Base-by-base conservation (phyloP, 2,888 invertebrate genomes). In the Capitulum mitella region DNA sequence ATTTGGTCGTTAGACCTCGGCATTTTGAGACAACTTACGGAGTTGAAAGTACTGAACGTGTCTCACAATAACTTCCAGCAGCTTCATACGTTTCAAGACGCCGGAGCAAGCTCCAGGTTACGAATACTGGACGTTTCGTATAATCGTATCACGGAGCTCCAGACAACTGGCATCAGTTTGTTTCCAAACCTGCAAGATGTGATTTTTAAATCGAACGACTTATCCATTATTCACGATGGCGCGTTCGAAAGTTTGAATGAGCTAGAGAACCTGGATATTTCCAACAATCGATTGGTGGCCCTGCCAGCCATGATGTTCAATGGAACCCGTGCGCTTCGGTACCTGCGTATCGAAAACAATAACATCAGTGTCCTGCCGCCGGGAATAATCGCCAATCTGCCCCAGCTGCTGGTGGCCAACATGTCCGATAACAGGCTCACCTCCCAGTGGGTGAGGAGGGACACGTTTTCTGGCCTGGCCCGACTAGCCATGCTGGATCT, bases 301-400 rank as follows among this genome's bases (percentile, higher is more conserved):
- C 86, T 97, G 84, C 95, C 96, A 0, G 91, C 92, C 83, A 92
- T 92, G 76, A 86, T 95, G 79, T 94, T 97, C 94, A 80, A 80
- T 79, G 83, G 83, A 78, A 82, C 83, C 12, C 81, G 81, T 29
- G 82, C 83, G 58, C 81, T 96, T 83, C 93, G 92, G 87, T 95
- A 95, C 87, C 91, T 96, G 84, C 92, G 94, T 87, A 87, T 95
- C 85, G 93, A 94, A 86, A 95, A 95, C 87, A 96, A 96, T 88
- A 93, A 94, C 37, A 92, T 97, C 83, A 92, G 92, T 85, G 92
- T 92, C 74, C 88, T 96, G 82, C 92, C 94, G 82, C 93, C 94
- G 0, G 93, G 92, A 82, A 88, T 96, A 78, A 93, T 97, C 85
- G 90, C 92, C n/a, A 92, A 93, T 85, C 88, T 95, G 83, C 92